Evolutionary conservation across 2,113 vertebrate genomes (phyloP).

Genomic region (Planiliza haematocheilus): DNA sequence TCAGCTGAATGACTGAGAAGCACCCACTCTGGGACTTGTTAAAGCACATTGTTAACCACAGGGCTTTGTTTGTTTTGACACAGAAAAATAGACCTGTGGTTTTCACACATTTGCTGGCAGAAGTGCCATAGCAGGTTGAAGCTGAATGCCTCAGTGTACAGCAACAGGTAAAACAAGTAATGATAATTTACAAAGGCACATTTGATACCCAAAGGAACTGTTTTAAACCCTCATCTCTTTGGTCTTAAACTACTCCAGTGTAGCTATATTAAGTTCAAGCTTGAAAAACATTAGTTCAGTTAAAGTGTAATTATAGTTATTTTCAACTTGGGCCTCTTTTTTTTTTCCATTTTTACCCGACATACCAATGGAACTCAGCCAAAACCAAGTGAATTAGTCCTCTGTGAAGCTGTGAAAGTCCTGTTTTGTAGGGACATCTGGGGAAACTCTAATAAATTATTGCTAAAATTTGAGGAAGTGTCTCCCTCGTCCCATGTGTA

Average conservation of each 20-base stretch:
- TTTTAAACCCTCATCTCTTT: conserved; percentile 17
- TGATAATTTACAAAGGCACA: not conserved
- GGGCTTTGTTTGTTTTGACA: conserved; percentile 38
- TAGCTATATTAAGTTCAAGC: conserved; percentile 40
- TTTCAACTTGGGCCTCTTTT: conserved; percentile 39
- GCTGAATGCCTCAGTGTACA: not conserved
- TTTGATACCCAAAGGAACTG: not conserved
- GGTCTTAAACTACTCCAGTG: not conserved
- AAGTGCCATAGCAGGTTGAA: not conserved
- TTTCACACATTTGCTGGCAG: conserved; percentile 25
- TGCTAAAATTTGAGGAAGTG: conserved; percentile 1
- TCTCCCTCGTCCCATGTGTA: not conserved
- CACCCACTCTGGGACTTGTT: not conserved
- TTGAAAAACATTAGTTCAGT: conserved; percentile 44
- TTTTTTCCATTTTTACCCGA: conserved; percentile 6
- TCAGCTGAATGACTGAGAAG: conserved; percentile 21
- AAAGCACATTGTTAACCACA: conserved; percentile 11
- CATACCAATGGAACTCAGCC: conserved; percentile 10
- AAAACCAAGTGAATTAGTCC: not conserved
- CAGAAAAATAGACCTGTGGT: conserved; percentile 10
- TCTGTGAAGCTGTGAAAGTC: not conserved
- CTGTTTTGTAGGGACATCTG: not conserved
- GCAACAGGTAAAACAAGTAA: not conserved
- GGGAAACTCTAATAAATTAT: not conserved
- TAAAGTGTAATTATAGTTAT: conserved; percentile 50